phyloP scores from a whole-genome alignment of 2,797 vertebrate species.

The Arrhamphus sclerolepis region DNA sequence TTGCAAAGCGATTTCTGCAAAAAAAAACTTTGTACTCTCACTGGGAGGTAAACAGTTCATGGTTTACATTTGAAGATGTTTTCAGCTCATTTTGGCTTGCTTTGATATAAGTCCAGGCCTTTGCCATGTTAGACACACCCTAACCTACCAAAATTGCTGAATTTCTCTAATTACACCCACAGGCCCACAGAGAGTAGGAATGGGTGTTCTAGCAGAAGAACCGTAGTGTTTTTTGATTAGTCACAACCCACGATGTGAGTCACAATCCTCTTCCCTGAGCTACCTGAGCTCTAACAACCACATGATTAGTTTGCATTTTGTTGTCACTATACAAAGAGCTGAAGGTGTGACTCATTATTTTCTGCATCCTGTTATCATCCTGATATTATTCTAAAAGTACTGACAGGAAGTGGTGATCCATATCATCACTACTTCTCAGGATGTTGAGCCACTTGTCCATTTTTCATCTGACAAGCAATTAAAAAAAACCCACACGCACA shows the following conservation, averaged over 20 bases:
- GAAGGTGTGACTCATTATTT: background rate
- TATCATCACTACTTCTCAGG: background rate
- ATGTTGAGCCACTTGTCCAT: background rate
- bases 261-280: background rate
- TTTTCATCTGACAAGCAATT: background rate
- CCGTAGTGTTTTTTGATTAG: background rate
- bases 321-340: background rate
- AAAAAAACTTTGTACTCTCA: conserved; percentile 58
- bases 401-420: background rate
- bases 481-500: no score
- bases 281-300: background rate
- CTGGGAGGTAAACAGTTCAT: conserved; percentile 36
- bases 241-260: background rate
- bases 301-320: background rate
- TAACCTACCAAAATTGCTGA: background rate
- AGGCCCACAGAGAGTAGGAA: conserved; percentile 10
- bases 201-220: background rate
- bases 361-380: background rate
- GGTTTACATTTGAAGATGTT: conserved; percentile 26
- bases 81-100: conserved; percentile 4
- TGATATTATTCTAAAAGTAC: conserved; percentile 6
- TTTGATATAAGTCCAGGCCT: background rate
- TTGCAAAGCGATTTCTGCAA: conserved; percentile 9
- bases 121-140: background rate
- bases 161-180: conserved; percentile 21